Evolutionary conservation across 2,797 vertebrate species (phyloP), one percentile per base, ranked within the genome.

Genomic region (Eremophila alpestris): DNA sequence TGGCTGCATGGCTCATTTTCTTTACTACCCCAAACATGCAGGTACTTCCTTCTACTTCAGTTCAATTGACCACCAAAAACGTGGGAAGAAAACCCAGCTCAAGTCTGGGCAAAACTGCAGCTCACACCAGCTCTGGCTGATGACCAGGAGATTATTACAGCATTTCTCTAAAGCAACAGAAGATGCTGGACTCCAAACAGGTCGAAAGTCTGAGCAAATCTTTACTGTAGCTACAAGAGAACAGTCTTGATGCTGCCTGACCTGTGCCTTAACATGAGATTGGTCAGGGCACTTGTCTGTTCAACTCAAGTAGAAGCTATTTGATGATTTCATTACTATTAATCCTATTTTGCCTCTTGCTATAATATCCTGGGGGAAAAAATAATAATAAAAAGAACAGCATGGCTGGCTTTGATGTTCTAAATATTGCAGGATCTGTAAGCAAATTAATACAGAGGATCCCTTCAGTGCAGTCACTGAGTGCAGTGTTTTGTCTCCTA

Each of bases 191-290:
- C 64, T 81, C 82, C 86, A 52, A 46, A 48, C 46, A 36, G 40
- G 64, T 74, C 24, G 49, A 87, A 95, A 95, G 87, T 92, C 92
- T 94, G 92, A 97, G 96, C 73, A 92, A 54, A 91, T 59, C 65
- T 83, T 71, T 46, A 79, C 85, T 69, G 65, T 19, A 81, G 91
- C 93, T 83, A n/a, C 32, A 69, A 73, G 49, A 78, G 74, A 95
- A 95, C 59, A 87, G 40, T 83, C 81, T 91, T 78, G 67, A 8
- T 3, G 18, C 60, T 85, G 68, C 34, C 87, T 77, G 78, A 93
- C 45, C 40, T 21, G 40, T 36, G 65, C 69, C 54, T 48, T 88
- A 77, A 67, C 15, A 3, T 24, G 13, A 60, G 41, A 78, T 29
- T 54, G 43, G 48, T 73, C 85, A 75, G 69, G 68, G 43, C 68